These are phyloP conservation scores for Dicyrtomina minuta DNA, from an alignment of 2,888 invertebrate genomes.

Conservation along the genomic window DNA sequence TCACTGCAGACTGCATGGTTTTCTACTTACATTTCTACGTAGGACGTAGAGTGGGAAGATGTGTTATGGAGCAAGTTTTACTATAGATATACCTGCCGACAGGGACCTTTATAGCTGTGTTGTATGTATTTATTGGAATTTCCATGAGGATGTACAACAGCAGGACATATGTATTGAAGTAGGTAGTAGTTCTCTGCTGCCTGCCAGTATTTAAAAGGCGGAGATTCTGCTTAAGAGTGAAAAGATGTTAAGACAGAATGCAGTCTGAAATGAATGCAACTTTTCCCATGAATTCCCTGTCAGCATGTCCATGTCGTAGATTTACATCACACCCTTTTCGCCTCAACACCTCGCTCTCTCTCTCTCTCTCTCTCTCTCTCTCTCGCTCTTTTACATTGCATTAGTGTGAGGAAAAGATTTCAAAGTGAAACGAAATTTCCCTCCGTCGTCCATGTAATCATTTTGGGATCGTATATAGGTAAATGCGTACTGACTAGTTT, in stretches of 20 bases:
- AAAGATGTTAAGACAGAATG: constrained; percentile 16
- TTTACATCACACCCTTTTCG: constrained; percentile 16
- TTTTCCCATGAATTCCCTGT: constrained; percentile 25
- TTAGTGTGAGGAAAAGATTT: constrained; percentile 1
- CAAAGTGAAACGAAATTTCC: neutral
- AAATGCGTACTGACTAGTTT: too few relatives aligned
- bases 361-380: too few relatives aligned
- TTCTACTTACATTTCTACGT: too few relatives aligned
- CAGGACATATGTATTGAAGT: too few relatives aligned
- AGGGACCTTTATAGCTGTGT: too few relatives aligned
- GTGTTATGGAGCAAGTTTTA: too few relatives aligned
- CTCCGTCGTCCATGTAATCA: neutral
- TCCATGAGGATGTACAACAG: too few relatives aligned
- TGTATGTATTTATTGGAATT: too few relatives aligned
- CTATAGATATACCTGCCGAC: too few relatives aligned
- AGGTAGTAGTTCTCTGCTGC: neutral
- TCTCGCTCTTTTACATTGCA: neutral
- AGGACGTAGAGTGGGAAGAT: too few relatives aligned
- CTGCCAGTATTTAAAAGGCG: neutral
- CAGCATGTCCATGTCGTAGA: constrained; percentile 10
- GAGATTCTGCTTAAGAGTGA: neutral
- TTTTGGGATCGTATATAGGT: too few relatives aligned
- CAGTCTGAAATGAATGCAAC: constrained; percentile 18
- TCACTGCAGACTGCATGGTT: too few relatives aligned
- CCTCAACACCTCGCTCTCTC: constrained; percentile 8